These are phyloP conservation scores for human (Homo sapiens) DNA, from an alignment of 2,113 vertebrate genomes.

Conservation along the genomic window DNA sequence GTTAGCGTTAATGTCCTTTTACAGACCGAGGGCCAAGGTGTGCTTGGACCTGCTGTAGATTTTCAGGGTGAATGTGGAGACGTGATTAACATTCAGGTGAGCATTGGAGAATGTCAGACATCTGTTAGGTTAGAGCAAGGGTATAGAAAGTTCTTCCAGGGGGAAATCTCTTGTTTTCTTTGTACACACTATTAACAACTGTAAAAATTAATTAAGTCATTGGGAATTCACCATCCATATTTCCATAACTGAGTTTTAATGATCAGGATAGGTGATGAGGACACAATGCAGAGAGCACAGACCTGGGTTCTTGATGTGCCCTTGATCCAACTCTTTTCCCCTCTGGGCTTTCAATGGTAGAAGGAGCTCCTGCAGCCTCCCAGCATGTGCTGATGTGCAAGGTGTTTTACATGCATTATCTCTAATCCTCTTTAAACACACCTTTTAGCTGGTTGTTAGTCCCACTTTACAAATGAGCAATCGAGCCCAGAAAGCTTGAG, in stretches of 20 bases:
- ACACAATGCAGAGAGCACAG: background rate
- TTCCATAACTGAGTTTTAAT: background rate
- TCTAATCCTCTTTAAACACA: background rate
- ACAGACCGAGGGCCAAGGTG: background rate
- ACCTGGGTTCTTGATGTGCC: background rate
- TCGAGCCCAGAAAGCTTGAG: background rate
- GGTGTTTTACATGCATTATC: background rate
- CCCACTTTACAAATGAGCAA: background rate
- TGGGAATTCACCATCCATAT: background rate
- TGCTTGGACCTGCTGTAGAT: background rate
- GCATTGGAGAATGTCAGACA: background rate
- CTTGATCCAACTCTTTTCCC: background rate
- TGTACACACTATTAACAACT: background rate
- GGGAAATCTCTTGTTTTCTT: constrained; percentile 15
- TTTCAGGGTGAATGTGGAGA: background rate
- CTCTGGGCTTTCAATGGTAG: background rate
- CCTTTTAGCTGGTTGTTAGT: background rate
- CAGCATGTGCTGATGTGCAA: rapidly evolving
- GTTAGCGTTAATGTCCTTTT: background rate
- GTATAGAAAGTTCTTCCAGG: background rate
- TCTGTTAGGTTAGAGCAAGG: background rate
- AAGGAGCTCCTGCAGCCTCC: background rate
- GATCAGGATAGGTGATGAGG: background rate
- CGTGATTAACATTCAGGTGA: constrained; percentile 26
- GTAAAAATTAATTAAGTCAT: constrained; percentile 9